phyloP scores from a whole-genome alignment of 2,888 invertebrate species.

The Cetonia aurata region DNA sequence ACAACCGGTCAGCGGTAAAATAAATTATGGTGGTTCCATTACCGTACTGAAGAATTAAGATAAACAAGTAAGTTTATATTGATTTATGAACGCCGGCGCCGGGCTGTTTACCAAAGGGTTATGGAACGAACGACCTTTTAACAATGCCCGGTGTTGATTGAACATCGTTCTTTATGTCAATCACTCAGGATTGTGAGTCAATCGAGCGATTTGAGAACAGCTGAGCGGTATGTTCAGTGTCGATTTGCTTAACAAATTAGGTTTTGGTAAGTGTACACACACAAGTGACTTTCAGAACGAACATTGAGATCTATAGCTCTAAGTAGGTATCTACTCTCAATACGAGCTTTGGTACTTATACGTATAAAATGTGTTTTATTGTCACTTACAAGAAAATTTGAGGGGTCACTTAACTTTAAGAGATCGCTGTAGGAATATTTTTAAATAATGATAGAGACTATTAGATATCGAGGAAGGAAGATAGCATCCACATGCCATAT shows the following conservation, averaged over 20 bases:
- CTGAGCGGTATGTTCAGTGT: background rate
- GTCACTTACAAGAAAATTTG: too few species aligned
- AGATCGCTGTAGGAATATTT: too few species aligned
- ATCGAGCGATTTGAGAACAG: slow-evolving; percentile 43
- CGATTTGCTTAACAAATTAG: background rate
- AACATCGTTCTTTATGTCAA: slow-evolving; percentile 52
- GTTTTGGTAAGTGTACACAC: too few species aligned
- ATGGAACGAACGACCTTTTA: slow-evolving; percentile 51
- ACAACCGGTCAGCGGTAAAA: background rate
- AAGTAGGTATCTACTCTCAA: too few species aligned
- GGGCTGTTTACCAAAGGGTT: background rate
- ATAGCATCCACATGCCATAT: too few species aligned
- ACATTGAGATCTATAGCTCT: too few species aligned
- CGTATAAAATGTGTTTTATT: too few species aligned
- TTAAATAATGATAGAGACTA: too few species aligned
- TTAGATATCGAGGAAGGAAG: too few species aligned
- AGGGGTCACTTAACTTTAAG: too few species aligned
- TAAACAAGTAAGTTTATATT: slow-evolving; percentile 47
- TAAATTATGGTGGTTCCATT: slow-evolving; percentile 16
- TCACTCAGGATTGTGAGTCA: slow-evolving; percentile 52
- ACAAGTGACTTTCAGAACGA: too few species aligned
- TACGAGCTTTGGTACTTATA: too few species aligned
- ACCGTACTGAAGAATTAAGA: slow-evolving; percentile 9
- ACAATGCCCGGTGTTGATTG: slow-evolving; percentile 54
- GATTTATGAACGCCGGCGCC: slow-evolving; percentile 50